phyloP scores from a whole-genome alignment of 2,113 vertebrate species.

The Triplophysa siluroides region DNA sequence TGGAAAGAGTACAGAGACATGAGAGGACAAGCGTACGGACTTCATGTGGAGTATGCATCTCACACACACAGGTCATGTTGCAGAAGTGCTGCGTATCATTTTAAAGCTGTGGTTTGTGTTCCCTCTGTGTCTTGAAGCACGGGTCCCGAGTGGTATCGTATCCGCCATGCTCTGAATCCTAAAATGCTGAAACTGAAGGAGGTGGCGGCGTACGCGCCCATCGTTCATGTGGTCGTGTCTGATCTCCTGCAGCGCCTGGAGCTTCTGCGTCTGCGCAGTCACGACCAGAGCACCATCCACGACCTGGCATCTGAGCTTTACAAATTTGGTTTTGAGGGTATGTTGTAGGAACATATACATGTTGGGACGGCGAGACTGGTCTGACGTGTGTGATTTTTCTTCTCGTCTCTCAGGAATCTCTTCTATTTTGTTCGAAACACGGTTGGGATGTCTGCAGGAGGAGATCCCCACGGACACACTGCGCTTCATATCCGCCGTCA shows the following conservation, averaged over 20 bases:
- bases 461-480: constrained; percentile 70
- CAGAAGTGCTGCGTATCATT: too few relatives aligned
- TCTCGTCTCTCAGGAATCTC: constrained; percentile 64
- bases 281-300: constrained; percentile 60
- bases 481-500: constrained; percentile 69
- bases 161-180: constrained; percentile 73
- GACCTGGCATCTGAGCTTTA: constrained; percentile 72
- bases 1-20: constrained; percentile 79
- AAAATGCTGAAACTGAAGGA: constrained; percentile 73
- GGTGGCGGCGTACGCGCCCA: constrained; percentile 56
- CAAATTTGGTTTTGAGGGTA: constrained; percentile 81
- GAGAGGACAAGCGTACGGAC: constrained; percentile 76
- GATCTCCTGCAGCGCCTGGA: constrained; percentile 73
- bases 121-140: constrained; percentile 51
- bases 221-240: constrained; percentile 70
- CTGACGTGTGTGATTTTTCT: too few relatives aligned
- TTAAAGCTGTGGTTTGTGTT: too few relatives aligned
- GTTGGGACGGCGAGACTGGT: too few relatives aligned
- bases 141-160: constrained; percentile 69
- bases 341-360: background rate
- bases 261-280: constrained; percentile 62
- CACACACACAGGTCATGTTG: background rate
- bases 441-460: constrained; percentile 75
- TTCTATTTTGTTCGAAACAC: constrained; percentile 74
- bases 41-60: constrained; percentile 75